These are phyloP conservation scores for Scaptomyza hsui DNA, from an alignment of 1,140 invertebrate genomes.

Conservation along the genomic window DNA sequence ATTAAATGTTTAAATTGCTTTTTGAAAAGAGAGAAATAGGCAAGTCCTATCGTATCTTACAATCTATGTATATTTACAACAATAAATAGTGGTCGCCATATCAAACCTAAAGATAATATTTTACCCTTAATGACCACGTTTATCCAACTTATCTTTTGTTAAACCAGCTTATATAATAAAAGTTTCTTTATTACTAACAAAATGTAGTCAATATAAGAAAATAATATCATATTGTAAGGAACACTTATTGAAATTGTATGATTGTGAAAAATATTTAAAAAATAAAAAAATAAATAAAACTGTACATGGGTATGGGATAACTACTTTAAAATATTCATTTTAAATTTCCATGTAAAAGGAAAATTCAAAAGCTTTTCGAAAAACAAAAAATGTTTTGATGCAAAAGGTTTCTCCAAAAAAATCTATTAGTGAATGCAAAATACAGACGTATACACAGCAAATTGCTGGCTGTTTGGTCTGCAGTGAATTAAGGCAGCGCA, in stretches of 20 bases:
- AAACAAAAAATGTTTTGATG: no score
- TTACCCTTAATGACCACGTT: conserved; percentile 54
- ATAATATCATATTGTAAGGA: conserved; percentile 64
- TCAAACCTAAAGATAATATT: conserved; percentile 70
- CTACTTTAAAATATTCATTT: no score
- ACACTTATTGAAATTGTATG: conserved; percentile 68
- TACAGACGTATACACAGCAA: no score
- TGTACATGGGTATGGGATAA: no score
- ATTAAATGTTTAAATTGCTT: conserved; percentile 43
- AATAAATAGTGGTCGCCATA: conserved; percentile 69
- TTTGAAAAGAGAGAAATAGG: conserved; percentile 40
- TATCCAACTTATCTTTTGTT: conserved; percentile 63
- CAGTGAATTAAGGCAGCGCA: no score
- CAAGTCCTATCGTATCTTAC: conserved; percentile 41
- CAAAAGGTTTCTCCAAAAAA: no score
- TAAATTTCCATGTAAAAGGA: no score
- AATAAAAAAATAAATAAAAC: conserved; percentile 49
- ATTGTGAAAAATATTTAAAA: conserved; percentile 68
- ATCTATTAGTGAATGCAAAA: no score
- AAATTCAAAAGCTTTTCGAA: no score
- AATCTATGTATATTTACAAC: conserved; percentile 66
- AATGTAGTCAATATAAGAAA: conserved; percentile 73
- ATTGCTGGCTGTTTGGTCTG: no score
- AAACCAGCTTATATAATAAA: conserved; percentile 48
- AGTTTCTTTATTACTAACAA: conserved; percentile 63